Conservation (phyloP, 2,888 invertebrate genomes). For the Bombylius discolor region DNA sequence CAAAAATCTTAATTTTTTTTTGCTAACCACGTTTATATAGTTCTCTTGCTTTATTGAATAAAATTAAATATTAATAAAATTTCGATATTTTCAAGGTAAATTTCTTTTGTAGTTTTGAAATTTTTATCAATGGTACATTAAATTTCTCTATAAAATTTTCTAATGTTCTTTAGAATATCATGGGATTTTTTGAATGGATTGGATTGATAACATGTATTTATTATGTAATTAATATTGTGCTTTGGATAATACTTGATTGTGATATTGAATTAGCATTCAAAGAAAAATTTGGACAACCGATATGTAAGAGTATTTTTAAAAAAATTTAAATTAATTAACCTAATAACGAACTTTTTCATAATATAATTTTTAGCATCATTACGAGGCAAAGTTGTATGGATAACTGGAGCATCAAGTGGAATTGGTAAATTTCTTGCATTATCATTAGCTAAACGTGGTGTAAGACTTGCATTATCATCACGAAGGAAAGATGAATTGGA, state of each 20-base stretch:
- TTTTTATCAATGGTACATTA: too few relatives aligned
- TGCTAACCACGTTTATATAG: too few relatives aligned
- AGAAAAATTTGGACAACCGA: slow-evolving; percentile 47
- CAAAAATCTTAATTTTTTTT: too few relatives aligned
- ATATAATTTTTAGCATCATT: slow-evolving; percentile 35
- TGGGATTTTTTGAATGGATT: slow-evolving; percentile 30
- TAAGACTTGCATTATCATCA: slow-evolving; percentile 54
- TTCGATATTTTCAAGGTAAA: too few relatives aligned
- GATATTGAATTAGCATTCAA: slow-evolving; percentile 46
- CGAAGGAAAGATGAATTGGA: slow-evolving; percentile 49
- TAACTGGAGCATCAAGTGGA: slow-evolving; percentile 74
- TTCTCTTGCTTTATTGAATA: too few relatives aligned
- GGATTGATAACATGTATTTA: slow-evolving; percentile 34
- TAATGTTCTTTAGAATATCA: slow-evolving; percentile 8
- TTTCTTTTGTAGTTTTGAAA: too few relatives aligned
- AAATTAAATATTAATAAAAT: too few relatives aligned
- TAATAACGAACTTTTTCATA: not conserved
- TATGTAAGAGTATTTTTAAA: slow-evolving; percentile 37
- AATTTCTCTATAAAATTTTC: too few relatives aligned
- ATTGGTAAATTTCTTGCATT: slow-evolving; percentile 64
- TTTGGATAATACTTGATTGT: slow-evolving; percentile 44
- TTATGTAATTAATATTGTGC: slow-evolving; percentile 39
- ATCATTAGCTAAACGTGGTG: slow-evolving; percentile 50
- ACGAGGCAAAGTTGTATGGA: slow-evolving; percentile 63
- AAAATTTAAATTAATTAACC: not conserved